phyloP scores from a whole-genome alignment of 2,113 vertebrate species.

The Ibidorhyncha struthersii region DNA sequence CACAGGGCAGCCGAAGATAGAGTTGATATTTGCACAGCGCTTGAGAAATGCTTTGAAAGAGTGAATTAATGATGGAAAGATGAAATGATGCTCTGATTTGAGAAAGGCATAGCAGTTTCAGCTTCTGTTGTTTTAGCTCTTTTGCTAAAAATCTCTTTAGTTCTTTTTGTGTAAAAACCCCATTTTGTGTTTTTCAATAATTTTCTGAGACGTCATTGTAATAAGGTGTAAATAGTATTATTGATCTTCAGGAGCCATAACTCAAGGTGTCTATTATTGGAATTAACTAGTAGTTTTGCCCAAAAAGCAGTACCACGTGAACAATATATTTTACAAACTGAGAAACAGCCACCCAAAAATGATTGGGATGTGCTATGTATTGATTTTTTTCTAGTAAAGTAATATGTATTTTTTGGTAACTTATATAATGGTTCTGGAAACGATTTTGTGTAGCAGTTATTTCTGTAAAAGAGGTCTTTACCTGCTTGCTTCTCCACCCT shows the following conservation, averaged over 20 bases:
- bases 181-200: background rate
- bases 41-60: background rate
- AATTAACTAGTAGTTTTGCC: background rate
- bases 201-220: background rate
- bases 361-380: accelerated
- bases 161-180: background rate
- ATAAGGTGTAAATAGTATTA: background rate
- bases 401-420: accelerated
- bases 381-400: background rate
- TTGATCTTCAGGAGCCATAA: background rate
- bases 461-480: background rate
- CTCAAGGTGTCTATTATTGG: background rate
- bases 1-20: background rate
- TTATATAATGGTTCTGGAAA: background rate
- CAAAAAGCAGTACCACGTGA: background rate
- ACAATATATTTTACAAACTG: background rate
- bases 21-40: background rate
- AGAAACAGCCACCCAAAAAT: background rate
- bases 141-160: background rate
- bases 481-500: background rate
- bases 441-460: background rate
- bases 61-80: background rate
- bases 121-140: background rate
- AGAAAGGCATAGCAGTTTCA: background rate
- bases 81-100: background rate